Evolutionary conservation across 2,113 vertebrate genomes (phyloP).

Genomic region (Phycodurus eques): DNA sequence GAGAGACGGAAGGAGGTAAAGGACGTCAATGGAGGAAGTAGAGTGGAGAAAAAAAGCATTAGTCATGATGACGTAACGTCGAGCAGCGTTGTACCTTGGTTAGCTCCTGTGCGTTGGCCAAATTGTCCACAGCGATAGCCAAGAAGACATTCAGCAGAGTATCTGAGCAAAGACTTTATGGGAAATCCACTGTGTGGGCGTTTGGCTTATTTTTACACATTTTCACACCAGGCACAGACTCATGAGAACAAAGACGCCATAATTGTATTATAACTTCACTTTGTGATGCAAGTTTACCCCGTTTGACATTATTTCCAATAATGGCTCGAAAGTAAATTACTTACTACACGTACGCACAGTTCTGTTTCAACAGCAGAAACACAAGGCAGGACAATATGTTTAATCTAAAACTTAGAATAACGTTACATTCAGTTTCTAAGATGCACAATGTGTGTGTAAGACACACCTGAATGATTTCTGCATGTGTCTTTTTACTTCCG

Average conservation of each 20-base stretch:
- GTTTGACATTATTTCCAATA: no score
- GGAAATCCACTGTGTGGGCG: constrained; percentile 30
- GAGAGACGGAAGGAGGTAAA: constrained; percentile 13
- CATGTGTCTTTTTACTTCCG: background rate
- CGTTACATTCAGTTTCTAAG: background rate
- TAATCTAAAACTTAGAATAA: background rate
- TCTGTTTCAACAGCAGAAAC: no score
- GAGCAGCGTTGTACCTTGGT: constrained; percentile 78
- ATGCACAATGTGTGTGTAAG: no score
- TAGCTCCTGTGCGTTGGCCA: constrained; percentile 89
- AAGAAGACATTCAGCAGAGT: constrained; percentile 93
- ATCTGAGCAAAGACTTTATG: constrained; percentile 74
- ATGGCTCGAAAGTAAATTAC: no score
- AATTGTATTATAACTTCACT: no score
- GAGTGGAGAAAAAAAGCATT: background rate
- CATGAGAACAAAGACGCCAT: background rate
- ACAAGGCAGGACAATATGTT: no score
- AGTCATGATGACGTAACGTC: background rate
- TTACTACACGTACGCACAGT: no score
- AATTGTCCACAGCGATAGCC: constrained; percentile 93
- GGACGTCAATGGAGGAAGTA: background rate
- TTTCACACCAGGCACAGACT: background rate
- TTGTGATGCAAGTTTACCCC: no score
- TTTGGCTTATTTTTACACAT: constrained; percentile 9
- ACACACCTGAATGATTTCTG: background rate